Percentiles rank a stretch among this genome's conserved stretches.
phyloP scores from a whole-genome alignment of 2,797 vertebrate species.

The Gymnoscopelus braueri region DNA sequence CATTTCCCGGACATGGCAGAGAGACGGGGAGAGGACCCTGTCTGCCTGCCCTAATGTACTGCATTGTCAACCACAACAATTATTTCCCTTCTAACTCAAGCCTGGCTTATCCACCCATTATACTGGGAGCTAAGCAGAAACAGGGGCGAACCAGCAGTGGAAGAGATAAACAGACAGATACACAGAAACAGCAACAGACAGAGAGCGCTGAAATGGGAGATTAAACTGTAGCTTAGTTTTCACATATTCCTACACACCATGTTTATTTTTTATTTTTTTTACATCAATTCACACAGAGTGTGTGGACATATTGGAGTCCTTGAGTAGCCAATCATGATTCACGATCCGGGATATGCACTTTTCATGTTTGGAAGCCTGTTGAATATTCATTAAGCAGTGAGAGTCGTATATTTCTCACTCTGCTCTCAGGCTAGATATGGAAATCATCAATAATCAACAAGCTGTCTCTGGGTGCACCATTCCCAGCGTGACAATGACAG shows the following conservation, averaged over 20 bases:
- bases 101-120: constrained; percentile 65
- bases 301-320: neutral
- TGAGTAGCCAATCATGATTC: neutral
- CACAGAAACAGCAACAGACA: neutral
- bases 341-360: constrained; percentile 12
- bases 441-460: constrained; percentile 55
- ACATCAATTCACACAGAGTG: neutral
- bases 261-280: neutral
- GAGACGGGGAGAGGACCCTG: constrained; percentile 43
- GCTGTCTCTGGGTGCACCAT: constrained; percentile 12
- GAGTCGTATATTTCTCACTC: constrained; percentile 36
- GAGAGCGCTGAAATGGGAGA: constrained; percentile 26
- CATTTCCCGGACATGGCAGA: constrained; percentile 59
- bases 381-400: constrained; percentile 46
- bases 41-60: constrained; percentile 46
- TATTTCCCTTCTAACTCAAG: constrained; percentile 61
- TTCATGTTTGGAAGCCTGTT: constrained; percentile 31
- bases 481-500: neutral
- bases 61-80: constrained; percentile 77
- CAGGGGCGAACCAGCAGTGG: constrained; percentile 17
- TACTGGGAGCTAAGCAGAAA: constrained; percentile 44
- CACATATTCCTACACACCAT: constrained; percentile 21
- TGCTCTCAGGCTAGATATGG: constrained; percentile 29
- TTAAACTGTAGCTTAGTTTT: neutral
- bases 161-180: neutral